Evolutionary conservation across 2,797 vertebrate genomes (phyloP).

Genomic region (Pteronotus mesoamericanus): DNA sequence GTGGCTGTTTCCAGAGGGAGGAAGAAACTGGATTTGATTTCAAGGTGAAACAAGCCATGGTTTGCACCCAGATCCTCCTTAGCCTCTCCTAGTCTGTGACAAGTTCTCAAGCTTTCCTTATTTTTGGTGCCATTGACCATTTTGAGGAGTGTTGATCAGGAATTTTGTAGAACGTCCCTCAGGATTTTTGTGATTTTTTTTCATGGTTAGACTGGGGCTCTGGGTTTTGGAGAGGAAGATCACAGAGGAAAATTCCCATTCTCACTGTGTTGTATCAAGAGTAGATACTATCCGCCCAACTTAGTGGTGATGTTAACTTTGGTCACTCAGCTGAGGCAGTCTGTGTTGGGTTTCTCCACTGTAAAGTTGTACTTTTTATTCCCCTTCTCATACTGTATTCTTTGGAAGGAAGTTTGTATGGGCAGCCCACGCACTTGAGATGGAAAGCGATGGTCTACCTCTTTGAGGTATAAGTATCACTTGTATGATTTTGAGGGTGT

Average conservation of each 20-base stretch:
- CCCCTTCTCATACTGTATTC: neutral
- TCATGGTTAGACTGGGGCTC: neutral
- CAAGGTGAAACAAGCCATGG: neutral
- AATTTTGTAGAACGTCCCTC: neutral
- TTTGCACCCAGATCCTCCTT: neutral
- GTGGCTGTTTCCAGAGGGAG: neutral
- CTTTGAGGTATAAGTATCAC: no score
- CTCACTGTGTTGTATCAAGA: neutral
- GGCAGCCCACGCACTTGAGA: neutral
- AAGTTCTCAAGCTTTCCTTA: neutral
- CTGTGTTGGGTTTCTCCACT: neutral
- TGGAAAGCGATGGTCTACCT: neutral
- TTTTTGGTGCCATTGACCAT: neutral
- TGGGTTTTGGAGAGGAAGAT: neutral
- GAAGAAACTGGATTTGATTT: neutral
- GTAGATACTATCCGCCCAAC: neutral
- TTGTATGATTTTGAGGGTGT: neutral
- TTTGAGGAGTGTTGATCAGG: neutral
- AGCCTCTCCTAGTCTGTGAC: neutral
- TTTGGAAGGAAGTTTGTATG: neutral
- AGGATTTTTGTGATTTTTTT: neutral
- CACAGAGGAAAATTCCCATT: neutral
- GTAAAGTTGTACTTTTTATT: neutral
- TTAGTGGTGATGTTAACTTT: neutral
- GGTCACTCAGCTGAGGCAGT: neutral